Percentiles rank a stretch among this genome's conserved stretches.
Conservation (phyloP, 2,888 invertebrate species). For the Nesidiocoris tenuis region DNA sequence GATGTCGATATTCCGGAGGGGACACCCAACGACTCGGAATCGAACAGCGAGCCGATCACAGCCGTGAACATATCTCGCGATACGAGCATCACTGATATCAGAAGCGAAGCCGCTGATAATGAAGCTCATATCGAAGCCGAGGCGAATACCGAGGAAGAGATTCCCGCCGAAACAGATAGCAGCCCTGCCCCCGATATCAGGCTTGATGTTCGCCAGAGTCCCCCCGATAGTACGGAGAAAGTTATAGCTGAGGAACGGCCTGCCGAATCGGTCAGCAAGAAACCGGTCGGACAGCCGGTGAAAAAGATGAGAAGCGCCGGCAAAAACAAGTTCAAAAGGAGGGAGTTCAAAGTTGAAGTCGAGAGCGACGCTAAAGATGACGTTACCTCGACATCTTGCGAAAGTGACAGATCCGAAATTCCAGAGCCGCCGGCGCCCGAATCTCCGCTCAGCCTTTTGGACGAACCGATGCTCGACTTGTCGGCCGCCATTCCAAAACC, state of each 20-base stretch:
- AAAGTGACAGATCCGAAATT: neutral
- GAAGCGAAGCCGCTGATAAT: neutral
- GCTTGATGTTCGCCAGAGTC: too few relatives aligned
- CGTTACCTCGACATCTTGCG: neutral
- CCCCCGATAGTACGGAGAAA: neutral
- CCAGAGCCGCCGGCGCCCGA: neutral
- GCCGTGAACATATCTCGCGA: slow-evolving; percentile 53
- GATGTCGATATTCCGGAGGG: neutral
- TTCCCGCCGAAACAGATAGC: neutral
- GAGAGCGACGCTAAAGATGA: slow-evolving; percentile 7
- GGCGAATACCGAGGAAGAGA: neutral
- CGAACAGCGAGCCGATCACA: slow-evolving; percentile 48
- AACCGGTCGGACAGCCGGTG: neutral
- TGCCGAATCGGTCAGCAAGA: neutral
- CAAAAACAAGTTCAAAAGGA: slow-evolving; percentile 28
- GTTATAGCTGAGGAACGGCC: neutral
- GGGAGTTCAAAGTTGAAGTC: slow-evolving; percentile 11
- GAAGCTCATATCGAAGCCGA: slow-evolving; percentile 5
- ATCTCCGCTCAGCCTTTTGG: neutral
- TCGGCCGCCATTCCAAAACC: neutral
- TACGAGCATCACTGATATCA: slow-evolving; percentile 45
- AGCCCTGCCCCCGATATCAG: neutral
- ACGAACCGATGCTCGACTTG: slow-evolving; percentile 8
- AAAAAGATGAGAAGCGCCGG: slow-evolving; percentile 25
- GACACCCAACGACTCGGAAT: slow-evolving; percentile 31